These are phyloP conservation scores for Hydractinia symbiolongicarpus DNA, from an alignment of 30 jellyfish, hydroid and myxozoan genomes.

Conservation along the genomic window DNA sequence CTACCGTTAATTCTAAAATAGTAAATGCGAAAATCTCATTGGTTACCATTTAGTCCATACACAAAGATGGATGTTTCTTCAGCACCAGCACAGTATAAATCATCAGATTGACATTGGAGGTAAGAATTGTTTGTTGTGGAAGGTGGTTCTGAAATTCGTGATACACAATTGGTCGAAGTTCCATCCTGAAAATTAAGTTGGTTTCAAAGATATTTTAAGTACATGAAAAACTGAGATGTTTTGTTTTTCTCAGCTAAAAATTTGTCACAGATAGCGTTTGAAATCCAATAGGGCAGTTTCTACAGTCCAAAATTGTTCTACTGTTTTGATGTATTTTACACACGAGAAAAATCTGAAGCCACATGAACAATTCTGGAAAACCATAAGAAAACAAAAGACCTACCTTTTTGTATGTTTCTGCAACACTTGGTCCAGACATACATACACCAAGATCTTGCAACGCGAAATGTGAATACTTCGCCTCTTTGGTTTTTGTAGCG, in stretches of 20 bases:
- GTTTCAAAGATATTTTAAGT: background rate
- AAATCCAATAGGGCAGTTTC: no score
- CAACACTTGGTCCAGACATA: conserved; percentile 65
- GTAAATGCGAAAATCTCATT: conserved; percentile 6
- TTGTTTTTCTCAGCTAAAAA: no score
- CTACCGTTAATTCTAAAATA: background rate
- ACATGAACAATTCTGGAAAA: no score
- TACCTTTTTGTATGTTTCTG: conserved; percentile 51
- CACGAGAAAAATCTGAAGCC: no score
- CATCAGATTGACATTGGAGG: conserved; percentile 55
- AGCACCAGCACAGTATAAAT: conserved; percentile 80
- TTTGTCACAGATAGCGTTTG: no score
- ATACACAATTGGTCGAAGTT: conserved; percentile 49
- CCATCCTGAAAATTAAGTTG: conserved; percentile 39
- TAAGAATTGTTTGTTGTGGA: conserved; percentile 31
- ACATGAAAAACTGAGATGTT: no score
- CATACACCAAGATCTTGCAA: conserved; percentile 73
- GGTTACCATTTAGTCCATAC: conserved; percentile 74
- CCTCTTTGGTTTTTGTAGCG: conserved; percentile 61
- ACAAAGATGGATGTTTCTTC: conserved; percentile 61
- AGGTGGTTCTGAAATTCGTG: conserved; percentile 45
- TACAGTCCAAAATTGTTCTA: no score
- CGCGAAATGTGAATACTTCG: conserved; percentile 72
- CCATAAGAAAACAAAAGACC: no score
- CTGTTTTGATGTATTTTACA: no score